Evolutionary conservation across 2,113 vertebrate species (phyloP).

Genomic region (Ptilonorhynchus violaceus): DNA sequence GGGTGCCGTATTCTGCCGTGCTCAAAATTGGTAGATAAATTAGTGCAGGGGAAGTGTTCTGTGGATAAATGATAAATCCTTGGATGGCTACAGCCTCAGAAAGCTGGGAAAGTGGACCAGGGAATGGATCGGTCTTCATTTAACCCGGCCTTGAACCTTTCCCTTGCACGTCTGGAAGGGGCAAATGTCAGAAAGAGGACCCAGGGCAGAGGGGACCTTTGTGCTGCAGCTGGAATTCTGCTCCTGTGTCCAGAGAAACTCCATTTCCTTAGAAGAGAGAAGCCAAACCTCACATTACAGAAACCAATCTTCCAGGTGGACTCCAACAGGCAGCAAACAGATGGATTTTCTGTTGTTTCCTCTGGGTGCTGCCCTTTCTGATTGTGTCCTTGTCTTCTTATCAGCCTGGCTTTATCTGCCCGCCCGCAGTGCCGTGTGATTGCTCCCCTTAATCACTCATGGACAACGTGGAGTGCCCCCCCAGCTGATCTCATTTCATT

Average conservation of each 20-base stretch:
- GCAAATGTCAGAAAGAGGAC: not conserved
- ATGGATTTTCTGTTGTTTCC: not conserved
- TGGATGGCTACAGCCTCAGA: not conserved
- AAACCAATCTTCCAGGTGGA: not conserved
- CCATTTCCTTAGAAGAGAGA: not conserved
- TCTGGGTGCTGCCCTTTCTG: not conserved
- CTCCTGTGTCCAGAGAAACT: not conserved
- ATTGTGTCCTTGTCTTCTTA: not conserved
- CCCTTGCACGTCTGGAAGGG: not conserved
- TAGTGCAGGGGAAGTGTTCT: not conserved
- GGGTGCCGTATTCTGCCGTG: not conserved
- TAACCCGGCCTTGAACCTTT: not conserved
- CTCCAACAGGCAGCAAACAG: conserved; percentile 11
- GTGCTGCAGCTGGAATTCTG: not conserved
- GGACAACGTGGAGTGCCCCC: not conserved
- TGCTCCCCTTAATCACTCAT: not conserved
- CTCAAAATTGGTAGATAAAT: not conserved
- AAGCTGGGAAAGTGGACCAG: not conserved
- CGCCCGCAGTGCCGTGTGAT: not conserved
- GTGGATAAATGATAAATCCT: not conserved
- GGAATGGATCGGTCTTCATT: not conserved
- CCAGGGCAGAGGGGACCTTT: not conserved
- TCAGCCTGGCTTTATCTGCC: not conserved
- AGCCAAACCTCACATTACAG: not conserved
- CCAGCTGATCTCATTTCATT: conserved; percentile 27